phyloP scores from a whole-genome alignment of 2,888 invertebrate genomes.

The Watsonalla binaria region DNA sequence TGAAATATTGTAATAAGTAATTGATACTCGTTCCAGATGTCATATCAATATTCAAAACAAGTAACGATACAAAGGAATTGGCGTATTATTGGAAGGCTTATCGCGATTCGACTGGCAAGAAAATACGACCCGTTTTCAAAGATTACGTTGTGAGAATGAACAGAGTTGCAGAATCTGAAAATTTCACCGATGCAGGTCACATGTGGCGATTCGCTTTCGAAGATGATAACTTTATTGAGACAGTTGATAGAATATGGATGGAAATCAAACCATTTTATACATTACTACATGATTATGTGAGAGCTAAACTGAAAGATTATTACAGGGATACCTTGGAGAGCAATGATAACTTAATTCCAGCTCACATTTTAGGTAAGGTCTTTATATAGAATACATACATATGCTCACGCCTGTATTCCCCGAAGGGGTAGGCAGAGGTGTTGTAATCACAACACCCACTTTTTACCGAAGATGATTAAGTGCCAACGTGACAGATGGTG shows the following conservation, averaged over 20 bases:
- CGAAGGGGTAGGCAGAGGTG: too few species aligned
- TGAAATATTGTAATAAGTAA: neutral
- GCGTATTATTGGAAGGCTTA: conserved; percentile 82
- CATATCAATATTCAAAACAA: conserved; percentile 62
- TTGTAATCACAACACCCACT: too few species aligned
- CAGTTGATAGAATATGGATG: conserved; percentile 73
- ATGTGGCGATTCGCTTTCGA: conserved; percentile 71
- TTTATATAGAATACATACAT: too few species aligned
- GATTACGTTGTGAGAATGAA: conserved; percentile 81
- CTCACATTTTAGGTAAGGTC: conserved; percentile 81
- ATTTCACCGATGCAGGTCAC: conserved; percentile 65
- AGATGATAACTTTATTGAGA: conserved; percentile 56
- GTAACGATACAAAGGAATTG: conserved; percentile 80
- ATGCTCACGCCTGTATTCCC: too few species aligned
- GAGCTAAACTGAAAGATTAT: conserved; percentile 67
- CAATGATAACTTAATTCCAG: conserved; percentile 80
- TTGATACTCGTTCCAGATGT: conserved; percentile 52
- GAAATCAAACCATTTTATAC: conserved; percentile 82
- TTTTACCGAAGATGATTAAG: too few species aligned
- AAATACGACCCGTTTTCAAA: conserved; percentile 78
- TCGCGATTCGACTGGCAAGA: conserved; percentile 81
- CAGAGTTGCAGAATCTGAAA: conserved; percentile 77
- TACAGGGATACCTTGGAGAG: conserved; percentile 68
- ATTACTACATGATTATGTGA: conserved; percentile 81
- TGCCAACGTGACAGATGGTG: too few species aligned